Evolutionary conservation across 2,888 invertebrate genomes (phyloP), one percentile per base, ranked within the genome.

Genomic region (Scrobipalpa atriplicella): DNA sequence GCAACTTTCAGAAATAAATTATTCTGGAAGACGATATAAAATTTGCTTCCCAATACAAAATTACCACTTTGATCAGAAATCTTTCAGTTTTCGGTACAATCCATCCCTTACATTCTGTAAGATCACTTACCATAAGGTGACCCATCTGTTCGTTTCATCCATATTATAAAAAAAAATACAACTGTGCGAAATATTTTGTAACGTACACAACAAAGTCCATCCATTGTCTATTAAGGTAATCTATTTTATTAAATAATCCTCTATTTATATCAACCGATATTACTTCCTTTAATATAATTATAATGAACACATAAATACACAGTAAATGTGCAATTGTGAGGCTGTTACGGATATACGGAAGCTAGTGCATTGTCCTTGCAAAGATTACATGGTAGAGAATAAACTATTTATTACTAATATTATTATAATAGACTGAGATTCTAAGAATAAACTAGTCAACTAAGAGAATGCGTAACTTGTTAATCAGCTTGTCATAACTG

Each of bases 291-390:
- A 29, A 10, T 13, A 29, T 56, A 56, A 56, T 56, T 29, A 21
- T 29, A 56, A 11, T 21, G 21, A 29, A 2, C 13, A 29, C 29
- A 56, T 56, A 56, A 51, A 16, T 7, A n/a, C n/a, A 16, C n/a
- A 7, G 16, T 2, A 51, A 56, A 29, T 56, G n/a, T n/a, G 54
- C 54, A 56, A 29, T 56, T 21, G 19, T 13, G 5, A 56, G 56
- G 60, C 10, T 38, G 36, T 60, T 60, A 29, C 29, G 13, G 60
- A 38, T 38, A 60, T 60, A 60, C 36, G 60, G 60, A 60, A 60
- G 18, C 39, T 2, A 11, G 19, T 43, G 13, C 43, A 43, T 39
- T n/a, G 60, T 36, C 60, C 60, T 60, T 18, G 60, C 13, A 19
- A n/a, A 60, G 60, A 39, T 60, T 60, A 60, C 54, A 18, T 56